Evolutionary conservation across 2,888 invertebrate species (phyloP).

Genomic region (Clusia tigrina): DNA sequence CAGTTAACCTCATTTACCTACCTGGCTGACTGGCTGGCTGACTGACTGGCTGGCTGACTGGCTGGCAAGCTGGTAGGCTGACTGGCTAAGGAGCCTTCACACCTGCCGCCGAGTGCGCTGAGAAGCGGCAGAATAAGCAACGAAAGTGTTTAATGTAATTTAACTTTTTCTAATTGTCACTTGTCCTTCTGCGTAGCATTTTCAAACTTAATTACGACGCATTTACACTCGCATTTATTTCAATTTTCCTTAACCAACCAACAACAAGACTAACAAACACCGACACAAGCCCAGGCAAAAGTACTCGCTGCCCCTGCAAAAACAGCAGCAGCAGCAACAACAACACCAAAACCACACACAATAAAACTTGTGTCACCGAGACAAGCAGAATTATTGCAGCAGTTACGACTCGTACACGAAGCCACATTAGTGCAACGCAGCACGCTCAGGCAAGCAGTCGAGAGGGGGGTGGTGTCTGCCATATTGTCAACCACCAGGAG

Average conservation of each 20-base stretch:
- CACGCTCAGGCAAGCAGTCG: constrained; percentile 13
- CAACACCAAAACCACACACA: constrained; percentile 20
- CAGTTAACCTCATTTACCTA: too few relatives aligned
- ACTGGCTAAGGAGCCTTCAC: neutral
- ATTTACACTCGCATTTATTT: constrained; percentile 60
- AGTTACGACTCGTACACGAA: too few relatives aligned
- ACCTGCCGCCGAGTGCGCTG: neutral
- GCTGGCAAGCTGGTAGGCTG: too few relatives aligned
- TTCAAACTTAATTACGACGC: constrained; percentile 57
- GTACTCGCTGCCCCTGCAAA: constrained; percentile 19
- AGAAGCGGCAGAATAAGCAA: neutral
- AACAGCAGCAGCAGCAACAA: constrained; percentile 31
- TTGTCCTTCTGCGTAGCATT: constrained; percentile 47
- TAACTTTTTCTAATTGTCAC: constrained; percentile 52
- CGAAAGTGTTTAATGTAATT: constrained; percentile 42
- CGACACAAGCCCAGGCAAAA: constrained; percentile 17
- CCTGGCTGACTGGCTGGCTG: too few relatives aligned
- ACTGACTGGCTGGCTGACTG: too few relatives aligned
- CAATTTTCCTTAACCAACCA: constrained; percentile 45
- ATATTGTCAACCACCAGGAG: too few relatives aligned
- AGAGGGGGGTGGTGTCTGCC: too few relatives aligned
- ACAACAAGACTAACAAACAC: constrained; percentile 25
- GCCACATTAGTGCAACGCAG: constrained; percentile 14
- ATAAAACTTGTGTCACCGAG: constrained; percentile 46
- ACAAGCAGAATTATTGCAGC: constrained; percentile 44